Evolutionary conservation across 2,113 vertebrate species (phyloP).

Genomic region (Austrofundulus limnaeus): DNA sequence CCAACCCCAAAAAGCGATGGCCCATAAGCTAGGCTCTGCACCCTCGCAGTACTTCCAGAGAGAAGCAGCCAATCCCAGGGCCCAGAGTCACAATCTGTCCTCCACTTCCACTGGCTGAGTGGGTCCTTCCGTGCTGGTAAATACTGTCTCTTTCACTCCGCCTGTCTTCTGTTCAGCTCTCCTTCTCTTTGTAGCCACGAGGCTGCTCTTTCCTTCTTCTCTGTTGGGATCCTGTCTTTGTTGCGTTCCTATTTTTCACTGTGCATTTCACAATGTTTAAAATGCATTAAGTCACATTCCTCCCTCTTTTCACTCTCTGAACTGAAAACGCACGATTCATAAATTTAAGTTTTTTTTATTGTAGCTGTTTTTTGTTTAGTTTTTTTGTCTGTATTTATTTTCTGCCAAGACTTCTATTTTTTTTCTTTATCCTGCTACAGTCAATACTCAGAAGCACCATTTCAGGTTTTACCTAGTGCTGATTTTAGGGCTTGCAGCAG

Average conservation of each 20-base stretch:
- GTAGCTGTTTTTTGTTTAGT: not conserved
- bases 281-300: conserved; percentile 13
- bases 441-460: conserved; percentile 17
- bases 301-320: conserved; percentile 7
- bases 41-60: conserved; percentile 82
- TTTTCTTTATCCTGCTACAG: conserved; percentile 9
- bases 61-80: conserved; percentile 77
- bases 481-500: conserved; percentile 28
- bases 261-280: not conserved
- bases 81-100: conserved; percentile 75
- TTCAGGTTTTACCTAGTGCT: conserved; percentile 46
- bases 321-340: conserved; percentile 3
- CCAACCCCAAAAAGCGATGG: conserved; percentile 64
- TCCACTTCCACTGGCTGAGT: conserved; percentile 79
- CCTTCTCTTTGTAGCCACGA: conserved; percentile 13
- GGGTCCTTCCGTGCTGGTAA: conserved; percentile 75
- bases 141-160: conserved; percentile 71
- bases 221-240: conserved; percentile 12
- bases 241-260: conserved; percentile 13
- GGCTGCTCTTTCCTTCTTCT: conserved; percentile 25
- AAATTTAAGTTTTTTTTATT: not conserved
- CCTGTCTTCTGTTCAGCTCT: conserved; percentile 32
- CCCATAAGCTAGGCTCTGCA: conserved; percentile 75
- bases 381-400: not conserved
- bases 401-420: not conserved